phyloP scores from a whole-genome alignment of 2,797 vertebrate genomes.

The Manis crassicaudata region DNA sequence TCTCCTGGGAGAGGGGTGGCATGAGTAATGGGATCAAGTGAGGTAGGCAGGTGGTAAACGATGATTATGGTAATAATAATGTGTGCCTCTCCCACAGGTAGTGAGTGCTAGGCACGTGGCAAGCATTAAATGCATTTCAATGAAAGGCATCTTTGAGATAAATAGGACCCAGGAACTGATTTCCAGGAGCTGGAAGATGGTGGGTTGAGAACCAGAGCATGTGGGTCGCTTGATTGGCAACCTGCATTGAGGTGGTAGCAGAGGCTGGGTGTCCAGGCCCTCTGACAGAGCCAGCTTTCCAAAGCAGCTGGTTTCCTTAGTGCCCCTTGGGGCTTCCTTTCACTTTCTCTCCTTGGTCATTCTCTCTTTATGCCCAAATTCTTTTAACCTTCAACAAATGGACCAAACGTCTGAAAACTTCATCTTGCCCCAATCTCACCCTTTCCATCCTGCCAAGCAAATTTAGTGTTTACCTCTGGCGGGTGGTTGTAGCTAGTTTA shows the following conservation, averaged over 20 bases:
- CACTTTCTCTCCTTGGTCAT: background rate
- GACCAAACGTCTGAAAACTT: background rate
- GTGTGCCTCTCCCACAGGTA: slow-evolving; percentile 26
- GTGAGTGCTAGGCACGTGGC: background rate
- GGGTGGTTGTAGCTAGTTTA: background rate
- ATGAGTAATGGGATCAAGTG: slow-evolving; percentile 68
- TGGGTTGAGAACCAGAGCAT: background rate
- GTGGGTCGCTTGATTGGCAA: background rate
- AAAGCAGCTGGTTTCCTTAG: background rate
- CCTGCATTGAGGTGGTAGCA: background rate
- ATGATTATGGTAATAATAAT: slow-evolving; percentile 67
- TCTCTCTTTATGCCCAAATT: background rate
- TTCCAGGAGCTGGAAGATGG: background rate
- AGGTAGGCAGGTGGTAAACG: slow-evolving; percentile 59
- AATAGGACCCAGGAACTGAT: background rate
- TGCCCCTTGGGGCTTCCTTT: background rate
- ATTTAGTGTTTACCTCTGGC: background rate
- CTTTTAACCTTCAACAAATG: background rate
- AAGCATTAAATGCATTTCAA: background rate
- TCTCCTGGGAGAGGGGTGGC: slow-evolving; percentile 27
- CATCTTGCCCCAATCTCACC: background rate
- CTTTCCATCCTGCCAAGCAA: background rate
- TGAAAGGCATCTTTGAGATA: background rate
- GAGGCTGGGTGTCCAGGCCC: background rate
- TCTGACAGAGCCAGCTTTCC: background rate